Evolutionary conservation across 1,140 invertebrate genomes (phyloP), one percentile per base, ranked within the genome.

Genomic region (Cryptotermes secundus): DNA sequence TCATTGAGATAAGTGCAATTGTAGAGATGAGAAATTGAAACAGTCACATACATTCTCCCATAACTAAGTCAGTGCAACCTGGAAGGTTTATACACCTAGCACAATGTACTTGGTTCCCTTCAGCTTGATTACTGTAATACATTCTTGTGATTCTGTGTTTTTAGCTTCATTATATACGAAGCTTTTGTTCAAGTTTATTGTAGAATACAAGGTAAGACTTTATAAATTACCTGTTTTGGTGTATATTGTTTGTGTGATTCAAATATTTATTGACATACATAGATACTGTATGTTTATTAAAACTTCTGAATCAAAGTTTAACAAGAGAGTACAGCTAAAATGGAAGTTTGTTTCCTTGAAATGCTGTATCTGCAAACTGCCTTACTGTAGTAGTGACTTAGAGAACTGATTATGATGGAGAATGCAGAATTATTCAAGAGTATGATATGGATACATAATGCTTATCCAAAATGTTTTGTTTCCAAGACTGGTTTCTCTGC

Each of bases 221-320:
- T 72, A 14, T 31, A 14, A 72, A 1, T 72, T 72, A 16, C 59
- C 59, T 16, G 3, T 72, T 31, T 72, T 2, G 53, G 24, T 72
- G 31, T 72, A 72, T 72, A 72, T 31, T 31, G 14, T 59, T 72
- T 72, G 59, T 72, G 59, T 72, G 26, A 72, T 72, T n/a, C n/a
- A 72, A 72, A 72, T 72, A 72, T 72, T 72, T 72, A 72, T 72
- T 72, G n/a, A 31, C n/a, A 72, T n/a, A 31, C n/a, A 72, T n/a
- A n/a, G n/a, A n/a, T n/a, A n/a, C n/a, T 72, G 59, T n/a, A 72
- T n/a, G 3, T 72, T n/a, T 72, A 26, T n/a, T 31, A 14, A 72
- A 72, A 72, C n/a, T n/a, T 31, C 59, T 59, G 16, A n/a, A 26
- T 72, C 2, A n/a, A 12, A 49, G 45, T 49, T 14, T 72, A 31